Evolutionary conservation across 2,888 invertebrate species (phyloP).

Genomic region (Stramonita haemastoma): DNA sequence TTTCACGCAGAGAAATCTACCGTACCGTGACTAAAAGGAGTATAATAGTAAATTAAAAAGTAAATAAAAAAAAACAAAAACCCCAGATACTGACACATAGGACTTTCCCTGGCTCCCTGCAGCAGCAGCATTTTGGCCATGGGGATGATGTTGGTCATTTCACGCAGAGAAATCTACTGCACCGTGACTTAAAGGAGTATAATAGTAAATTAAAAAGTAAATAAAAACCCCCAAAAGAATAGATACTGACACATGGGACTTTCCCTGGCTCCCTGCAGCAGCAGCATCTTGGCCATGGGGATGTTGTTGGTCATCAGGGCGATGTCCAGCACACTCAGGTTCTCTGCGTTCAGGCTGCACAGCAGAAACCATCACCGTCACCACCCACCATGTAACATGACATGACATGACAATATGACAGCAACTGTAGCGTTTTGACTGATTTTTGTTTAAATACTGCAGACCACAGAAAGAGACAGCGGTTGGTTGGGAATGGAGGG

Average conservation of each 20-base stretch:
- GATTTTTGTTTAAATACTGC: too few species aligned
- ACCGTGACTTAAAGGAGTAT: too few species aligned
- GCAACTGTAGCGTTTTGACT: neutral
- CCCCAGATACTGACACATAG: constrained; percentile 76
- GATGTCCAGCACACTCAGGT: constrained; percentile 92
- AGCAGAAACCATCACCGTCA: neutral
- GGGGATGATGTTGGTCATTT: constrained; percentile 91
- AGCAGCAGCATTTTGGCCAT: constrained; percentile 93
- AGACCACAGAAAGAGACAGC: too few species aligned
- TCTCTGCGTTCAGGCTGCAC: constrained; percentile 90
- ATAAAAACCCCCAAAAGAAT: too few species aligned
- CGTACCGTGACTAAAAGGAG: too few species aligned
- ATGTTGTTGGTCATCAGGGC: constrained; percentile 94
- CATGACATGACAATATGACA: neutral
- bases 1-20: too few species aligned
- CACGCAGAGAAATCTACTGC: too few species aligned
- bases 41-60: too few species aligned
- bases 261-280: constrained; percentile 82
- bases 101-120: constrained; percentile 79
- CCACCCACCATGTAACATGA: neutral
- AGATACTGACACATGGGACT: constrained; percentile 76
- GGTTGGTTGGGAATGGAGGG: too few species aligned
- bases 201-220: too few species aligned
- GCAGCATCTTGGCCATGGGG: constrained; percentile 91
- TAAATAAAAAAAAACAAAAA: too few species aligned